Percentiles rank a stretch among this genome's conserved stretches.
Conservation (phyloP, 2,113 vertebrate genomes). For the Aptenodytes forsteri region DNA sequence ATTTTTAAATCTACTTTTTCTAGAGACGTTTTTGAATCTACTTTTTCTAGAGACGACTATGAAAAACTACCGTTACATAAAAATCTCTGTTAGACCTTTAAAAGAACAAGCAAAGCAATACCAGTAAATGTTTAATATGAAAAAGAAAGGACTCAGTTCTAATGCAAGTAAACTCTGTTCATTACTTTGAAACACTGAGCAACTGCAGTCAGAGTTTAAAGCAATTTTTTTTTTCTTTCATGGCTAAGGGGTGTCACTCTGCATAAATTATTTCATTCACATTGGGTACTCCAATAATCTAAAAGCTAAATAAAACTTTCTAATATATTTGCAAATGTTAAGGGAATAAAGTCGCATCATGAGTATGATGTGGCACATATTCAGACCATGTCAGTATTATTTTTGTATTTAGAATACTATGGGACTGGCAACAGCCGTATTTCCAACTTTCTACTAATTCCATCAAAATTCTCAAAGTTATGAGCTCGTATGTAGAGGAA, state of each 20-base stretch:
- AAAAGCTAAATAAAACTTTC: background rate
- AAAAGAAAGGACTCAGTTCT: background rate
- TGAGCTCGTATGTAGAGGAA: background rate
- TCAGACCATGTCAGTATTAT: background rate
- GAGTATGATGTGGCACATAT: background rate
- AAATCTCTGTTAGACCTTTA: background rate
- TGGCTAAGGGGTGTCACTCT: background rate
- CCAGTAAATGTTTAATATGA: background rate
- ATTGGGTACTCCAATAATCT: background rate
- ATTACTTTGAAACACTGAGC: background rate
- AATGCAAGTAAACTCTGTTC: background rate
- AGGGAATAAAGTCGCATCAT: background rate
- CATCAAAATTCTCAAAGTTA: background rate
- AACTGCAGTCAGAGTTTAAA: background rate
- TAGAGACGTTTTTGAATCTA: background rate
- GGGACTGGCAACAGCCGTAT: background rate
- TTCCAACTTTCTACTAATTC: background rate
- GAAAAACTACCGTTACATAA: background rate
- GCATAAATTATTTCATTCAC: background rate
- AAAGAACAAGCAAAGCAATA: background rate
- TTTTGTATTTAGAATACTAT: background rate
- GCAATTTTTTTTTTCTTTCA: background rate
- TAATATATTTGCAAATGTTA: background rate
- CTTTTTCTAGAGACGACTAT: background rate
- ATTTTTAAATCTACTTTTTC: background rate